Evolutionary conservation across 2,888 invertebrate species (phyloP).

Genomic region (Sphecodes monilicornis): DNA sequence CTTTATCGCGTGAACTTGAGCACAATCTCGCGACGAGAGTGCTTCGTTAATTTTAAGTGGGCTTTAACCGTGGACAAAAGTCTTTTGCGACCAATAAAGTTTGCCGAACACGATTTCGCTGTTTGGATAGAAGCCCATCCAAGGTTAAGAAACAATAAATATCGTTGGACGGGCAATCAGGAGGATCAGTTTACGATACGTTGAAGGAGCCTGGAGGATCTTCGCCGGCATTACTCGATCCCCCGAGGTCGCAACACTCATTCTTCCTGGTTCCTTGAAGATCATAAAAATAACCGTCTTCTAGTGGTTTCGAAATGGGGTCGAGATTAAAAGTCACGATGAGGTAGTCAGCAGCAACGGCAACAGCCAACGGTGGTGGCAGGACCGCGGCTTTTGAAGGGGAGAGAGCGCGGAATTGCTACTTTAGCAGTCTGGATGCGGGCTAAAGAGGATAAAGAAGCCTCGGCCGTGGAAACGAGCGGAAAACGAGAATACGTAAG

Average conservation of each 20-base stretch:
- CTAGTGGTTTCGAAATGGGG: conserved; percentile 45
- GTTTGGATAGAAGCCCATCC: not conserved
- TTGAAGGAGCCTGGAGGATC: not conserved
- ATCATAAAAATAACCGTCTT: conserved; percentile 69
- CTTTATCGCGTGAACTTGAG: not conserved
- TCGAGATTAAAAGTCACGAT: conserved; percentile 72
- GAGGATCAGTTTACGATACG: not conserved
- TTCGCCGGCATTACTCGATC: not conserved
- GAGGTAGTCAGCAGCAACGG: conserved; percentile 44
- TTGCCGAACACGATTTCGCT: not conserved
- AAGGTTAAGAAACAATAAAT: not conserved
- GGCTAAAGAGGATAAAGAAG: conserved; percentile 66
- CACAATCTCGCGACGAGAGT: not conserved
- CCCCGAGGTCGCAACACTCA: conserved; percentile 7
- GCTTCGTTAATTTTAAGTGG: not conserved
- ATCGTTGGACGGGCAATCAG: not conserved
- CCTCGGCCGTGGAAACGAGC: conserved; percentile 59
- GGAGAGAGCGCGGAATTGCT: conserved; percentile 60
- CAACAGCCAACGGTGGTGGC: conserved; percentile 9
- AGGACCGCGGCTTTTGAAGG: conserved; percentile 22
- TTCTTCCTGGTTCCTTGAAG: conserved; percentile 24
- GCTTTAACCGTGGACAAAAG: not conserved
- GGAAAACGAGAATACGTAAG: conserved; percentile 68
- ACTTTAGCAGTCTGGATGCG: conserved; percentile 63
- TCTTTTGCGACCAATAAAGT: not conserved